Conservation (phyloP, 2,113 vertebrate genomes). For the Hydrolagus affinis region DNA sequence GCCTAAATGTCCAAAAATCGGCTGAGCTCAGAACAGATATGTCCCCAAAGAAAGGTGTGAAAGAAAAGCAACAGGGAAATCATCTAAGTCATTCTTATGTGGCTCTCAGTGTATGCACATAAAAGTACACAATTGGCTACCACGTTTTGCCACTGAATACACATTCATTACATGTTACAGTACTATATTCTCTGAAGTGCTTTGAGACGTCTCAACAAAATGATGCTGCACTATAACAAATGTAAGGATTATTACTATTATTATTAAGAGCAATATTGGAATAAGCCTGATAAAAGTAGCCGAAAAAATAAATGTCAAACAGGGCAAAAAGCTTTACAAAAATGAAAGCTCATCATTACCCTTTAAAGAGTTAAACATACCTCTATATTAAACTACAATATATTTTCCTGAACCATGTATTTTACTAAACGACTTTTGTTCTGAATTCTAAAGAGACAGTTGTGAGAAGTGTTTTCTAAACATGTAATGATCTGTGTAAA, state of each 20-base stretch:
- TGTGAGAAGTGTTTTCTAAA: not conserved
- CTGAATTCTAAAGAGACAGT: conserved; percentile 18
- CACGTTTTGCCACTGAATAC: too few relatives aligned
- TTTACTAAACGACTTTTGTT: conserved; percentile 25
- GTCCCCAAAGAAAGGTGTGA: not conserved
- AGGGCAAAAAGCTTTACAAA: not conserved
- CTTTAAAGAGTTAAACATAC: not conserved
- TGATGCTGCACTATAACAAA: too few relatives aligned
- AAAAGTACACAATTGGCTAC: too few relatives aligned
- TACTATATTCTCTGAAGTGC: too few relatives aligned
- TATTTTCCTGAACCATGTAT: not conserved
- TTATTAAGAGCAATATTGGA: too few relatives aligned
- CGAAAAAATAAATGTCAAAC: not conserved
- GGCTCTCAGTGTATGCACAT: not conserved
- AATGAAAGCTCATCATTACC: not conserved
- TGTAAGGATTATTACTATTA: too few relatives aligned
- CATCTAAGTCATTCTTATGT: not conserved
- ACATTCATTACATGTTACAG: too few relatives aligned
- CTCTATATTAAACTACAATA: not conserved
- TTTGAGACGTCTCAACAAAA: too few relatives aligned
- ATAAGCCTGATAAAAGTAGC: too few relatives aligned
- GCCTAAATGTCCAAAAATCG: too few relatives aligned
- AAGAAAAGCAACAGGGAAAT: not conserved
- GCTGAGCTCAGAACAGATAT: too few relatives aligned
- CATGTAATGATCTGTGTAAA: conserved; percentile 16